Evolutionary conservation across 2,888 invertebrate genomes (phyloP).

Genomic region (Strigamia crassipes): DNA sequence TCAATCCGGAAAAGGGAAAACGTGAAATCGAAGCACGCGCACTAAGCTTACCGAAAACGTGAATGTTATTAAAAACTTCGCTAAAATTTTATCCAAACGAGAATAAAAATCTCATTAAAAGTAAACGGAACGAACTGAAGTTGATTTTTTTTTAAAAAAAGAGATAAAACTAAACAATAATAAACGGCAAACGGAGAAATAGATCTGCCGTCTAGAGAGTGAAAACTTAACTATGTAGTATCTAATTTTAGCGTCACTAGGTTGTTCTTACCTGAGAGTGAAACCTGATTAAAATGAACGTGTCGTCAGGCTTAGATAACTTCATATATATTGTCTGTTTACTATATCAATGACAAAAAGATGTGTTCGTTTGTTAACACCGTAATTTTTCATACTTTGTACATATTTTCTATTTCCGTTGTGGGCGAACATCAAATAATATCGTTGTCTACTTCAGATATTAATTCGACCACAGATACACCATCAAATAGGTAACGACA

Average conservation of each 20-base stretch:
- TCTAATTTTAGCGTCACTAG: neutral
- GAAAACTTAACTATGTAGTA: neutral
- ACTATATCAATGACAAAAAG: neutral
- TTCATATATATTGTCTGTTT: neutral
- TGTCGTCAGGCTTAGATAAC: neutral
- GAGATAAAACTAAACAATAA: neutral
- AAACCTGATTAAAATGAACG: neutral
- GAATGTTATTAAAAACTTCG: neutral
- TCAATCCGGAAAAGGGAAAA: neutral
- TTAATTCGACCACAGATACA: neutral
- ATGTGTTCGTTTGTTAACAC: neutral
- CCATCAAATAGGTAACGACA: neutral
- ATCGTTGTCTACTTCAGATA: neutral
- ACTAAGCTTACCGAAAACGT: neutral
- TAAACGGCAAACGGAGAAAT: too few species aligned
- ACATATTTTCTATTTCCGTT: neutral
- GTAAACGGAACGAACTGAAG: too few species aligned
- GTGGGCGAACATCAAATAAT: neutral
- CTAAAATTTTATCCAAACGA: too few species aligned
- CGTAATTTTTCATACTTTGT: neutral
- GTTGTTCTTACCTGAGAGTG: neutral
- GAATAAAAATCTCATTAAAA: too few species aligned
- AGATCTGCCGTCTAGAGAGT: neutral
- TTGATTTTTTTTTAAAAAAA: neutral
- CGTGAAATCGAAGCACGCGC: constrained; percentile 16